These are phyloP conservation scores for Danio jaintianensis DNA, from an alignment of 2,797 vertebrate genomes.

Conservation along the genomic window DNA sequence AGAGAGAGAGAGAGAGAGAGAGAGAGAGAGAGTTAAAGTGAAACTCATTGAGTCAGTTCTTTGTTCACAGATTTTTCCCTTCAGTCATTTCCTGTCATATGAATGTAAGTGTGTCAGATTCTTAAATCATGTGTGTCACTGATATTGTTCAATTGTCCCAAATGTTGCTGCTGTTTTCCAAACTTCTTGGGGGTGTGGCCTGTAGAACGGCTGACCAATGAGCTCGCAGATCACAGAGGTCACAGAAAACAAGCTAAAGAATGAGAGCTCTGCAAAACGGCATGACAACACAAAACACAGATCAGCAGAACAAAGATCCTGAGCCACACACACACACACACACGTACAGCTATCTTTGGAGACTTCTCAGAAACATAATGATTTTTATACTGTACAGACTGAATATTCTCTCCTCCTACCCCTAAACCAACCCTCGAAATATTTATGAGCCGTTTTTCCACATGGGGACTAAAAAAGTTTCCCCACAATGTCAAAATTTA, in stretches of 20 bases:
- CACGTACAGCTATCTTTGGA: no score
- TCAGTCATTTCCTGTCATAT: conserved; percentile 8
- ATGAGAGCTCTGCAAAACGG: conserved; percentile 28
- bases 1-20: neutral
- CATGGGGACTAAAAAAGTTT: no score
- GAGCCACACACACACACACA: conserved; percentile 11
- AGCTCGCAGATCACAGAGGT: neutral
- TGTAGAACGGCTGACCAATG: conserved; percentile 12
- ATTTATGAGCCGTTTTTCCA: no score
- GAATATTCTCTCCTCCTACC: no score
- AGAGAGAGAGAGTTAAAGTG: neutral
- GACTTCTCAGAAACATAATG: no score
- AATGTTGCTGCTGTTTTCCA: conserved; percentile 26
- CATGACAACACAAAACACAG: conserved; percentile 37
- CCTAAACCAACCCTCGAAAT: no score
- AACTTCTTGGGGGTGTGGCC: conserved; percentile 30
- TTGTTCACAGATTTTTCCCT: neutral
- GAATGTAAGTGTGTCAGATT: conserved; percentile 21
- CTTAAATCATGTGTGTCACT: neutral
- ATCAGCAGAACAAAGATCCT: conserved; percentile 40
- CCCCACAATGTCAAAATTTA: no score
- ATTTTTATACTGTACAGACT: no score
- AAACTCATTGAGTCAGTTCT: neutral
- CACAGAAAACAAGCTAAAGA: conserved; percentile 33
- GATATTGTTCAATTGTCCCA: conserved; percentile 28